Evolutionary conservation across 2,797 vertebrate species (phyloP).

Genomic region (Oreortyx pictus): DNA sequence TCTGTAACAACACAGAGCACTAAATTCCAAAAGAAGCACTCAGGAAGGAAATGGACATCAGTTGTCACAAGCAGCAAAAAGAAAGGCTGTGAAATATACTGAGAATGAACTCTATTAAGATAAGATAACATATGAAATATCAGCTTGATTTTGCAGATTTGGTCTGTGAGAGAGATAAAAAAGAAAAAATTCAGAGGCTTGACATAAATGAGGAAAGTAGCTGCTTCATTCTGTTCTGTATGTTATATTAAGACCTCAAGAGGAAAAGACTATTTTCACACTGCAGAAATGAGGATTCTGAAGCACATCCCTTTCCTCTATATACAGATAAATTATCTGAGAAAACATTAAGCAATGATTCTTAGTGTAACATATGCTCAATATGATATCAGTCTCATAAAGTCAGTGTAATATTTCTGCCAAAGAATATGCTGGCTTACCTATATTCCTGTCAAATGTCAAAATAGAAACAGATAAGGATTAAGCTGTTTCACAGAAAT

Average conservation of each 20-base stretch:
- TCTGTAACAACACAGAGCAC: not conserved
- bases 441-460: not conserved
- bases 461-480: conserved; percentile 1
- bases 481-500: not conserved
- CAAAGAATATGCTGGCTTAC: not conserved
- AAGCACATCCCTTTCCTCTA: not conserved
- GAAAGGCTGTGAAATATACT: not conserved
- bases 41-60: not conserved
- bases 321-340: not conserved
- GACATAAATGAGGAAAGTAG: not conserved
- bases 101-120: not conserved
- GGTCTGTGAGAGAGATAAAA: not conserved
- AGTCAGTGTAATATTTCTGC: not conserved
- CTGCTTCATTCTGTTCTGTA: not conserved
- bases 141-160: not conserved
- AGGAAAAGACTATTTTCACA: not conserved
- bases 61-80: not conserved
- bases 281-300: not conserved
- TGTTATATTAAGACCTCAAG: not conserved
- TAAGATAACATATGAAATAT: not conserved
- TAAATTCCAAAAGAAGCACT: not conserved
- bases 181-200: not conserved
- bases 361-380: not conserved
- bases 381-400: not conserved
- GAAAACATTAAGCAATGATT: not conserved